Evolutionary conservation across 1,140 invertebrate genomes (phyloP).

Genomic region (Pentalonia nigronervosa): DNA sequence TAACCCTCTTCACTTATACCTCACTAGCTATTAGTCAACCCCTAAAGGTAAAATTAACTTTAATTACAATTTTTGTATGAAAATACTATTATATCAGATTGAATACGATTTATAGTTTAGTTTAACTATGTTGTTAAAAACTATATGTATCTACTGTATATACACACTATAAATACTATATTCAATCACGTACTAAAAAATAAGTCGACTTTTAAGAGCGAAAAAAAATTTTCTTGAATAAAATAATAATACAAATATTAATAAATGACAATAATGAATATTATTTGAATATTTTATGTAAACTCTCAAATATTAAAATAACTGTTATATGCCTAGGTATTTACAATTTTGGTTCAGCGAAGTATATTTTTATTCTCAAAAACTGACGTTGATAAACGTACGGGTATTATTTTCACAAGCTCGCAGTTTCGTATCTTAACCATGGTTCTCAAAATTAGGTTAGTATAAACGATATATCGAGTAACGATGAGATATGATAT

Average conservation of each 20-base stretch:
- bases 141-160: neutral
- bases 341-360: neutral
- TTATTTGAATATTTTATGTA: neutral
- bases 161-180: neutral
- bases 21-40: too few species aligned
- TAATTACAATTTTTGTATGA: too few species aligned
- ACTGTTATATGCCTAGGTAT: neutral
- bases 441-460: neutral
- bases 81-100: too few species aligned
- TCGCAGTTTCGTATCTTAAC: neutral
- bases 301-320: too few species aligned
- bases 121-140: neutral
- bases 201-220: neutral
- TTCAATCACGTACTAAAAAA: neutral
- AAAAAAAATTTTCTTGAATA: neutral
- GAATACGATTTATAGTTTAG: too few species aligned
- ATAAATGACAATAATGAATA: neutral
- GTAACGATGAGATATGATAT: neutral
- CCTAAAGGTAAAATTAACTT: too few species aligned
- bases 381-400: neutral
- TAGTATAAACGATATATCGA: neutral
- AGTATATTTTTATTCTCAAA: neutral
- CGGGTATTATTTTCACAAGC: neutral
- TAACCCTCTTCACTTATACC: too few species aligned
- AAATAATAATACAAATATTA: neutral